Evolutionary conservation across 2,113 vertebrate genomes (phyloP).

Genomic region (Rhabdornis inornatus): DNA sequence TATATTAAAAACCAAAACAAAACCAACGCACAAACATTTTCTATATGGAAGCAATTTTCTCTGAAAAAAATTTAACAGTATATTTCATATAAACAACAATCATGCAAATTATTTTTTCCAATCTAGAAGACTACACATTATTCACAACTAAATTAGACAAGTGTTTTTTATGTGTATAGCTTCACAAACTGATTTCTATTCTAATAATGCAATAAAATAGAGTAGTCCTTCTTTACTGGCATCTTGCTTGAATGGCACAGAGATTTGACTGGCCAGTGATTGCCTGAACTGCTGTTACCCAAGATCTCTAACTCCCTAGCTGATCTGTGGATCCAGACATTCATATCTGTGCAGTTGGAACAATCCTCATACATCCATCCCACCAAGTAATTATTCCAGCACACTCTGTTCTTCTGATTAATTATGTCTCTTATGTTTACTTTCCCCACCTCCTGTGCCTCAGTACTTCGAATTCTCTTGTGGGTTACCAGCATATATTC

Average conservation of each 20-base stretch:
- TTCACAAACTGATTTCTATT: neutral
- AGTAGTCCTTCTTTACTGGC: neutral
- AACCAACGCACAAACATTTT: neutral
- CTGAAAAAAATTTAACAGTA: neutral
- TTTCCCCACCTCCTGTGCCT: neutral
- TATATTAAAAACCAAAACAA: neutral
- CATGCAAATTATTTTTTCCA: neutral
- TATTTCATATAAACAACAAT: neutral
- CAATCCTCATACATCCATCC: neutral
- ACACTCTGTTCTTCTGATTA: neutral
- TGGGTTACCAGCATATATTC: neutral
- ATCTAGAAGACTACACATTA: neutral
- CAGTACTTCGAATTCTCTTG: neutral
- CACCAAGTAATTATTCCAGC: neutral
- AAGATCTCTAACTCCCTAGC: neutral
- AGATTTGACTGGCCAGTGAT: neutral
- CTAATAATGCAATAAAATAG: neutral
- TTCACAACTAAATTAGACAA: neutral
- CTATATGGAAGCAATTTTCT: neutral
- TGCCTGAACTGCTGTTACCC: neutral
- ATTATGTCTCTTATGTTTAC: neutral
- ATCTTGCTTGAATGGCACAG: neutral
- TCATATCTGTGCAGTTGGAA: neutral
- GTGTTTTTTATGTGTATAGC: neutral
- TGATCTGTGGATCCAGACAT: neutral